These are phyloP conservation scores for Orientallactaga bullata DNA, from an alignment of 2,113 vertebrate genomes.

Conservation along the genomic window DNA sequence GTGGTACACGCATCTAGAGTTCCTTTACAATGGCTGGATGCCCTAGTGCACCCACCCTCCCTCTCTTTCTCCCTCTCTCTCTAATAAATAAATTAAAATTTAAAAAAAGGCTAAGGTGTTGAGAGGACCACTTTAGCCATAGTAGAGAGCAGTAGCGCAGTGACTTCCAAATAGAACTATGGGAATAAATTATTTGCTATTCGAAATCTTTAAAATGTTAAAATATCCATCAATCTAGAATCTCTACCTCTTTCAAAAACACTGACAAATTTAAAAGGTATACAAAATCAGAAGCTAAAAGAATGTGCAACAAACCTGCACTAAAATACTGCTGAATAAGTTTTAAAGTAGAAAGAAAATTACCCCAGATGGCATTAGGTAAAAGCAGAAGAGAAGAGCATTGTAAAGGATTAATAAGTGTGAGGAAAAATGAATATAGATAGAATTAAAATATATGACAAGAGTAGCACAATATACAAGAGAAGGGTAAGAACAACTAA, in stretches of 20 bases:
- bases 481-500: background rate
- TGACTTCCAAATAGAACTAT: conserved; percentile 32
- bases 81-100: no score
- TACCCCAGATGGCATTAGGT: background rate
- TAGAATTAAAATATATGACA: background rate
- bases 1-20: no score
- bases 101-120: no score
- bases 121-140: background rate
- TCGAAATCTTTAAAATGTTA: conserved; percentile 35
- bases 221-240: conserved; percentile 43
- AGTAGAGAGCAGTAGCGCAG: background rate
- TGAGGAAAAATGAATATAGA: background rate
- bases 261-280: background rate
- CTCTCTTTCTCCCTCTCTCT: no score
- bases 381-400: background rate
- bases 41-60: no score
- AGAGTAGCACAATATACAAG: background rate
- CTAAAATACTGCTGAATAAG: background rate
- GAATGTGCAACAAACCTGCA: background rate
- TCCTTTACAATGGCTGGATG: no score
- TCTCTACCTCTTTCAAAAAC: background rate
- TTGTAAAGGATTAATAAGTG: background rate
- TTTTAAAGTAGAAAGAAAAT: background rate
- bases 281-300: conserved; percentile 12
- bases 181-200: background rate